These are phyloP conservation scores for Oxyscelio sp. DNA, from an alignment of 2,888 invertebrate species.

Conservation along the genomic window DNA sequence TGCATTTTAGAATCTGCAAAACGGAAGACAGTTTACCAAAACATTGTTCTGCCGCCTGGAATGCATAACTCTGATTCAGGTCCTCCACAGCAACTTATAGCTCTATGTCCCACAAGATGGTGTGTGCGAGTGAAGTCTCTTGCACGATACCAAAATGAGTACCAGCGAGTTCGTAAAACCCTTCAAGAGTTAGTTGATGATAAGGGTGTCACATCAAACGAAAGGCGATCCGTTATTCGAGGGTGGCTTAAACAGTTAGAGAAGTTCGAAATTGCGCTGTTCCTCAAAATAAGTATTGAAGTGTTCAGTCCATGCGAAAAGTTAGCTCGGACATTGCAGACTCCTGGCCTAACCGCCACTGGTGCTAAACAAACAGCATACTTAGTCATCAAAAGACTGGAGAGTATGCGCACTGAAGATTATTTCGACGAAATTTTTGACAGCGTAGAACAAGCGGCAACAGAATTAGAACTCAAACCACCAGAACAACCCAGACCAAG, in stretches of 20 bases:
- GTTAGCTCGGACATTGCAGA: slow-evolving; percentile 17
- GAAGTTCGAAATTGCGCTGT: slow-evolving; percentile 26
- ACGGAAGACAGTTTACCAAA: slow-evolving; percentile 17
- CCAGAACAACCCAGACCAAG: slow-evolving; percentile 19
- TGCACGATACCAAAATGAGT: slow-evolving; percentile 22
- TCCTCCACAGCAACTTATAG: not conserved
- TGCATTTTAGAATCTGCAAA: slow-evolving; percentile 27
- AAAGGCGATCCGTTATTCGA: slow-evolving; percentile 21
- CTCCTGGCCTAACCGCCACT: slow-evolving; percentile 1
- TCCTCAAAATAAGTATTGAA: slow-evolving; percentile 28
- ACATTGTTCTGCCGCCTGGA: slow-evolving; percentile 17
- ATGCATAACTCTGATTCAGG: not conserved
- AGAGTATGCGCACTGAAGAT: slow-evolving; percentile 16
- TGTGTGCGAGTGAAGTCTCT: slow-evolving; percentile 12
- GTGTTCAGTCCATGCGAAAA: slow-evolving; percentile 24
- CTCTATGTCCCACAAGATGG: slow-evolving; percentile 44
- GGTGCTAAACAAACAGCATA: slow-evolving; percentile 18
- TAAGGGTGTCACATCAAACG: slow-evolving; percentile 23
- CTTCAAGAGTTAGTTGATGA: slow-evolving; percentile 23
- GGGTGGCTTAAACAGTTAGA: slow-evolving; percentile 16
- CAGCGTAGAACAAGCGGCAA: no score
- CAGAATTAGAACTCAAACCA: slow-evolving; percentile 1
- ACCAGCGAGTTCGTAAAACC: not conserved
- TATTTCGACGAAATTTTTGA: no score
- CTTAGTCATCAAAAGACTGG: not conserved